phyloP scores from a whole-genome alignment of 2,113 vertebrate species.

The Brachionichthys hirsutus region DNA sequence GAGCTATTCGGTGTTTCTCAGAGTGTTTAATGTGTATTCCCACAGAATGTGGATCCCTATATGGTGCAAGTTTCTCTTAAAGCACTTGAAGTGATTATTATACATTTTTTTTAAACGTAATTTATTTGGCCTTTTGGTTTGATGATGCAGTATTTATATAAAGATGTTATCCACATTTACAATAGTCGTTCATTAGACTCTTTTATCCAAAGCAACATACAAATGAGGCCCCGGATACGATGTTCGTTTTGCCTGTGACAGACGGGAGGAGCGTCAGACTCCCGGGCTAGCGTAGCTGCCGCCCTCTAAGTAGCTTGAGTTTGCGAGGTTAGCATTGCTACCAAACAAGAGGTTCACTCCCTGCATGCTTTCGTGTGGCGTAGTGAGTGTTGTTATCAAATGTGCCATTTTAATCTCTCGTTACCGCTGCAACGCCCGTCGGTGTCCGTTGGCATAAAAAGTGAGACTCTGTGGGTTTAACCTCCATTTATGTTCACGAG shows the following conservation, averaged over 20 bases:
- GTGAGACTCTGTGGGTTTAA: too few species aligned
- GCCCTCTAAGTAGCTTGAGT: constrained; percentile 12
- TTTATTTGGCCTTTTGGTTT: not conserved
- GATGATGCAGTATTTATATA: not conserved
- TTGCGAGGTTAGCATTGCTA: not conserved
- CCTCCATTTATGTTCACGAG: too few species aligned
- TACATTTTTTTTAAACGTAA: too few species aligned
- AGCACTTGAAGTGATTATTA: not conserved
- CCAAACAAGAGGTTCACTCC: too few species aligned
- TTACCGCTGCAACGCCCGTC: too few species aligned
- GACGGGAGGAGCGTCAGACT: not conserved
- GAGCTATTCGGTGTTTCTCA: constrained; percentile 9
- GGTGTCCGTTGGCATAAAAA: too few species aligned
- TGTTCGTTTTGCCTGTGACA: not conserved
- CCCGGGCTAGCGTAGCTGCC: constrained; percentile 13
- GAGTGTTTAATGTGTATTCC: not conserved
- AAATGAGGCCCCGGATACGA: too few species aligned
- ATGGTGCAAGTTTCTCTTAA: not conserved
- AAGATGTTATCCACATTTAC: constrained; percentile 1
- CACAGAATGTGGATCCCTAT: not conserved
- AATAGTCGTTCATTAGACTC: too few species aligned
- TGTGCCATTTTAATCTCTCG: too few species aligned
- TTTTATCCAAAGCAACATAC: too few species aligned
- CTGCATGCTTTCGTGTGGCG: too few species aligned
- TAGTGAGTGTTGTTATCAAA: too few species aligned